Evolutionary conservation across 2,888 invertebrate species (phyloP), one percentile per base, ranked within the genome.

Genomic region (Lasioglossum calceatum): DNA sequence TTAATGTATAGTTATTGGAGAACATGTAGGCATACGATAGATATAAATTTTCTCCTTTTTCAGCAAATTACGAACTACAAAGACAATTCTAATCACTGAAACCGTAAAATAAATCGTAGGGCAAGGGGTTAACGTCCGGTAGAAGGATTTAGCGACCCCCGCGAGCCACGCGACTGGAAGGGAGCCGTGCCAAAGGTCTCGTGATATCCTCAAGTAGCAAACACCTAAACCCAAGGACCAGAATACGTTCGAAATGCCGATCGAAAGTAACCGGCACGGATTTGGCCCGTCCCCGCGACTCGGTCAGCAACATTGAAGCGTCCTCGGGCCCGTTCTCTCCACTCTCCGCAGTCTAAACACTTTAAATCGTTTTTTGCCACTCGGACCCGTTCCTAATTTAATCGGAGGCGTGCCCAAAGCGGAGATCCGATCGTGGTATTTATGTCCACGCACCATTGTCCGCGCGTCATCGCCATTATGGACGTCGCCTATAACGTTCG

Each of bases 381-480:
- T 86, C 78, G 75, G 67, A 79, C 83, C 72, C 91, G 85, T 91
- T 91, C 88, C 91, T 91, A 91, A 91, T 91, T 91, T 89, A 89
- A 91, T 91, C 89, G 90, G 87, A 91, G 91, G 91, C 91, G 91
- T 91, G 91, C 67, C 88, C 70, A 54, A 58, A 61, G 61, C n/a
- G 36, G 86, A 90, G 91, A 91, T 90, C 88, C 47, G 88, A 91
- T 91, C 90, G 85, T 85, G 90, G 90, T 90, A 90, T 91, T 91
- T 91, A 88, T 88, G 90, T 91, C 91, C 90, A 88, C 86, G 90
- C 83, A 81, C 88, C 85, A 91, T 91, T 91, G 91, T 91, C 82
- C 87, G 84, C 88, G 87, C 91, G 88, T 91, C 91, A 91, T 91
- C 90, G 87, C 90, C 82, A 88, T 88, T 88, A 91, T 76, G 82